phyloP scores from a whole-genome alignment of 1,140 invertebrate species.

The Phenacoccus solenopsis region DNA sequence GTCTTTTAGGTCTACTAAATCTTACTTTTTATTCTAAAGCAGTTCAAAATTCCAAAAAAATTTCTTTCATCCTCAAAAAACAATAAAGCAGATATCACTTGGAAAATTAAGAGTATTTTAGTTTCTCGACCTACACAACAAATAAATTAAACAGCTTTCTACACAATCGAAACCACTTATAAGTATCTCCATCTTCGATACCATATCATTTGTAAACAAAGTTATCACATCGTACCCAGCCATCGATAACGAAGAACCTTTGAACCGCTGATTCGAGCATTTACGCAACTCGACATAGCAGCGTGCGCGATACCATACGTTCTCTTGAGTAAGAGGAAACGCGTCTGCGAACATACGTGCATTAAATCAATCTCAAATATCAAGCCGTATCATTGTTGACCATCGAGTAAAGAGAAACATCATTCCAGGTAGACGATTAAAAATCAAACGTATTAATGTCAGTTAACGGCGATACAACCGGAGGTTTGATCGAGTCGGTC shows the following conservation, averaged over 20 bases:
- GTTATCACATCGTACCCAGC: neutral
- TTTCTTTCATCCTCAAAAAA: no score
- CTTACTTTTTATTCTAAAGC: no score
- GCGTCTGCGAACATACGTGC: neutral
- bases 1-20: no score
- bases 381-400: neutral
- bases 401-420: neutral
- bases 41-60: no score
- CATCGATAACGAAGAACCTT: neutral
- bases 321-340: no score
- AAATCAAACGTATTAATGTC: neutral
- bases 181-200: neutral
- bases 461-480: neutral
- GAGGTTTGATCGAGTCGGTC: neutral
- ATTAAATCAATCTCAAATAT: constrained; percentile 3
- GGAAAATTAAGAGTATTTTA: no score
- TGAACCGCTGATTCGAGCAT: neutral
- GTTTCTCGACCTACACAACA: no score
- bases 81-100: no score
- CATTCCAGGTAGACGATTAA: neutral
- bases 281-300: no score
- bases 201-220: neutral
- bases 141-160: no score
- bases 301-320: no score
- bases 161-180: no score